These are phyloP conservation scores for Cetonia aurata DNA, from an alignment of 2,888 invertebrate genomes.

Conservation along the genomic window DNA sequence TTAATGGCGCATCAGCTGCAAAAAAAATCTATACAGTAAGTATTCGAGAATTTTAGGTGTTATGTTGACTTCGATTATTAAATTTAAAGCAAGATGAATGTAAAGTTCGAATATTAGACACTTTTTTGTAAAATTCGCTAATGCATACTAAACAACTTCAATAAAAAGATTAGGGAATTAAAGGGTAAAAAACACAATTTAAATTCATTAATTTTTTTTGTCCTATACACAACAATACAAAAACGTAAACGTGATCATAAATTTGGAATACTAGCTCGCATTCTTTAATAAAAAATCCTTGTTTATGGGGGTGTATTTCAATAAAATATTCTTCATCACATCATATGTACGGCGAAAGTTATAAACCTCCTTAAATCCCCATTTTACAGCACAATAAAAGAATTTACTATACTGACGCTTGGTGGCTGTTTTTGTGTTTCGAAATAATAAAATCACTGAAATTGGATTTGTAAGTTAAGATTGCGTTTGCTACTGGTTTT, in stretches of 20 bases:
- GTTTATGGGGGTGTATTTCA: constrained; percentile 6
- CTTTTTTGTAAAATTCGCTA: too few species aligned
- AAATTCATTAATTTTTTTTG: too few species aligned
- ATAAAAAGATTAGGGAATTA: too few species aligned
- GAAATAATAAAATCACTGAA: constrained; percentile 15
- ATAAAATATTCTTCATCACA: constrained; percentile 6
- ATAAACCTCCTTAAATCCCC: constrained; percentile 1
- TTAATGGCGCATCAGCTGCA: constrained; percentile 7
- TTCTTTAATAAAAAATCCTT: neutral
- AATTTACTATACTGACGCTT: constrained; percentile 4
- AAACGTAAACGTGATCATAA: constrained; percentile 2
- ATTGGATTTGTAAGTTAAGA: neutral
- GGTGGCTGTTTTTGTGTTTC: constrained; percentile 10
- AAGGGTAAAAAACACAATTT: too few species aligned
- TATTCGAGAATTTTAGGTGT: neutral
- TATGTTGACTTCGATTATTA: too few species aligned
- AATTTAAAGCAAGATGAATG: too few species aligned
- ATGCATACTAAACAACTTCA: too few species aligned
- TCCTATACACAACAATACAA: neutral
- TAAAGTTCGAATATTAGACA: too few species aligned
- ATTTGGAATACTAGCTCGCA: neutral
- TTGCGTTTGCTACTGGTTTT: too few species aligned
- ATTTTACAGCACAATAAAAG: constrained; percentile 17
- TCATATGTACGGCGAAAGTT: constrained; percentile 3
- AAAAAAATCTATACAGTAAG: neutral